Percentiles rank a stretch among this genome's conserved stretches.
Evolutionary conservation across 2,888 invertebrate genomes (phyloP).

Genomic region (Cheilosia pagana): DNA sequence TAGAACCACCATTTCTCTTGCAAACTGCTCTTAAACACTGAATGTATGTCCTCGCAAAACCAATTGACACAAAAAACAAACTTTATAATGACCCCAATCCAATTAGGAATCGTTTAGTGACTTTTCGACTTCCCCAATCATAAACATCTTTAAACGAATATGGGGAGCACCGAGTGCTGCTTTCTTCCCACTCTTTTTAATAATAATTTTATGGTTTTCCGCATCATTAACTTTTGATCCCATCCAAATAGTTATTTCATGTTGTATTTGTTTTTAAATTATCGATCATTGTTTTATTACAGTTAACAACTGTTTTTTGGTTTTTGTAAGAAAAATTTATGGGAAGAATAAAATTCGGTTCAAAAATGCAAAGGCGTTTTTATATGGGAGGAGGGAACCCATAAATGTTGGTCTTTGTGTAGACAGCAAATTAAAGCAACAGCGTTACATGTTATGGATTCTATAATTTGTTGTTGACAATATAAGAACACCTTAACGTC

Average conservation of each 20-base stretch:
- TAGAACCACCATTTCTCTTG: no score
- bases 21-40: neutral
- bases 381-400: no score
- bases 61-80: slow-evolving; percentile 12
- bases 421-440: no score
- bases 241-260: slow-evolving; percentile 18
- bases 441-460: no score
- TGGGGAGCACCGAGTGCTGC: slow-evolving; percentile 13
- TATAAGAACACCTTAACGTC: no score
- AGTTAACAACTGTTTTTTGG: neutral
- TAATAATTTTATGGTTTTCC: slow-evolving; percentile 64
- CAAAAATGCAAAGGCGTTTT: no score
- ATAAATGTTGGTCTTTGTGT: no score
- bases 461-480: no score
- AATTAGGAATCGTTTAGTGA: slow-evolving; percentile 44
- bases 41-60: neutral
- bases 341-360: no score
- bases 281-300: slow-evolving; percentile 47
- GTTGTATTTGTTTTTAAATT: slow-evolving; percentile 39
- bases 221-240: slow-evolving; percentile 52
- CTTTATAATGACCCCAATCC: slow-evolving; percentile 29
- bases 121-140: slow-evolving; percentile 14
- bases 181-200: slow-evolving; percentile 37
- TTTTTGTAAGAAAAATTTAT: no score
- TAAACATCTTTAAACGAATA: slow-evolving; percentile 22